Base-by-base conservation (phyloP, 1,140 invertebrate genomes). In the Mercenaria mercenaria region DNA sequence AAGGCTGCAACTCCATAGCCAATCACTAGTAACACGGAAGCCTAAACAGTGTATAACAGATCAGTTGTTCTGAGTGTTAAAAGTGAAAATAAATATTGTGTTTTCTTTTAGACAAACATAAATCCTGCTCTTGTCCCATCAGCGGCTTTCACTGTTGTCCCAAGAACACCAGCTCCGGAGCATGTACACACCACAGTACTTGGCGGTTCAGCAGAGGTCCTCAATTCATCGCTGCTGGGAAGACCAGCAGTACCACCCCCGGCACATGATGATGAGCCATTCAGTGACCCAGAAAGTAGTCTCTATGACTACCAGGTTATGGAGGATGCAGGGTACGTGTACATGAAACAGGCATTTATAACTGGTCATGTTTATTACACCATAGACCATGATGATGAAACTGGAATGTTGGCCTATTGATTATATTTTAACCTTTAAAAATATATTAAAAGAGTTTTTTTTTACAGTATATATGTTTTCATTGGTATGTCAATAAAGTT, bases 281-380 rank as follows among this genome's bases (percentile, higher is more conserved):
- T 94, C 32, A 94, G 93, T 92, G 94, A 95, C 74, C 94, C 94
- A 50, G 94, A 95, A 87, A 95, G 93, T 72, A 94, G 94, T 89
- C 79, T 94, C n/a, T 95, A 91, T 93, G 94, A 94, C 85, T 95
- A 93, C 82, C 91, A 94, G 59, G 90, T 92, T 47, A 94, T 95
- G 93, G 92, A 93, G 52, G 93, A 94, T 74, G 84, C 93, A 26
- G 93, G 92, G 91, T 94, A 87, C 39, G 87, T 69, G 20, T 34
- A 20, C 15, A 2, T 18, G 13, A 41, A 11, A n/a, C n/a, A n/a
- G n/a, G n/a, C n/a, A n/a, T n/a, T 64, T 4, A 59, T 15, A 56
- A 26, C 50, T 59, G 59, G n/a, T 20, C 47, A 11, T 11, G 47
- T 20, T 50, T 50, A 50, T 11, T 20, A 11, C 10, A 50, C 20